These are phyloP conservation scores for Patella vulgata DNA, from an alignment of 1,140 invertebrate species.

Conservation along the genomic window DNA sequence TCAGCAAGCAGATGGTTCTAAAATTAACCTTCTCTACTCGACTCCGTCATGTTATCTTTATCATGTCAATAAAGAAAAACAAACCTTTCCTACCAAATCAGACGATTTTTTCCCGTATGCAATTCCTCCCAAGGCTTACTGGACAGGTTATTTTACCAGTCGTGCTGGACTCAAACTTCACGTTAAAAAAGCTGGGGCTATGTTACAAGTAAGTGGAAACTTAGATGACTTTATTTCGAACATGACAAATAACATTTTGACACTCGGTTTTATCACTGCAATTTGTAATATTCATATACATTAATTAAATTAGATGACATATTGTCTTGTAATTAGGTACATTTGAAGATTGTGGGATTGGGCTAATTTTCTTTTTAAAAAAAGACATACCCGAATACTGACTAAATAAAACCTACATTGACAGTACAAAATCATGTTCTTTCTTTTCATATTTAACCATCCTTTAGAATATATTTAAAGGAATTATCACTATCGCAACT, in stretches of 20 bases:
- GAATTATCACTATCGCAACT: too few relatives aligned
- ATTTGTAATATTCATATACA: neutral
- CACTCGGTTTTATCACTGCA: neutral
- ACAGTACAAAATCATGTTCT: too few relatives aligned
- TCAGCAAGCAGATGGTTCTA: constrained; percentile 22
- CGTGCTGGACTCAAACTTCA: constrained; percentile 80
- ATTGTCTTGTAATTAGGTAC: neutral
- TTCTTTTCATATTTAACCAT: too few relatives aligned
- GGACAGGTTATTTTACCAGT: constrained; percentile 96
- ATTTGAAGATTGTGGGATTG: constrained; percentile 40
- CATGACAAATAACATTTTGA: neutral
- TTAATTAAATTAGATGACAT: neutral
- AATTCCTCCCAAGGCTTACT: constrained; percentile 81
- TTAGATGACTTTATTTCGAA: too few relatives aligned
- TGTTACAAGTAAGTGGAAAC: constrained; percentile 70
- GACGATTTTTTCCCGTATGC: constrained; percentile 94
- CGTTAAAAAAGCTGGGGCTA: constrained; percentile 80
- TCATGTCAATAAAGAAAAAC: constrained; percentile 76
- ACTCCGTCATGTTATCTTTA: constrained; percentile 92
- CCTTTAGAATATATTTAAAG: too few relatives aligned
- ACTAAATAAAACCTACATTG: too few relatives aligned
- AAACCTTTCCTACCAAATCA: constrained; percentile 74
- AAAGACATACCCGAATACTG: constrained; percentile 81
- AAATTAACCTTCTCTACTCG: constrained; percentile 86
- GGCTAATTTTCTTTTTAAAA: constrained; percentile 50